phyloP scores from a whole-genome alignment of 2,888 invertebrate genomes.

The Oscheius sp. region DNA sequence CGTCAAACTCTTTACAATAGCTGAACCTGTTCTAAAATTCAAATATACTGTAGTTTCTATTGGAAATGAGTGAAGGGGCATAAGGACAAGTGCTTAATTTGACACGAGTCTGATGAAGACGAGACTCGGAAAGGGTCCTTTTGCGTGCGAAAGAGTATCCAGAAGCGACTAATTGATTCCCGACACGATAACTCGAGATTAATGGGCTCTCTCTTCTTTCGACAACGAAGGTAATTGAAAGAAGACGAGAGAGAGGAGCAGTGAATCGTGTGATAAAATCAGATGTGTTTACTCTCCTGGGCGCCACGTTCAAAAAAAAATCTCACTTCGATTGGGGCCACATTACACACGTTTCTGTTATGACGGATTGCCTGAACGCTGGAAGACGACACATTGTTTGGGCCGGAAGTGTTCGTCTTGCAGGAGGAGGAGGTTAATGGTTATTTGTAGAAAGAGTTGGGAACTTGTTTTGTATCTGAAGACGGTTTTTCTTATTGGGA shows the following conservation, averaged over 20 bases:
- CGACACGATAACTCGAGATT: slow-evolving; percentile 6
- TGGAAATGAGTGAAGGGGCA: slow-evolving; percentile 13
- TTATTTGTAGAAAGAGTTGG: too few relatives aligned
- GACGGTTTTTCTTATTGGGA: too few relatives aligned
- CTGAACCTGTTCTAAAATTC: too few relatives aligned
- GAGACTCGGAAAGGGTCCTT: slow-evolving; percentile 6
- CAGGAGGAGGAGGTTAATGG: too few relatives aligned
- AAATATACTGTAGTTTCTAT: slow-evolving; percentile 20
- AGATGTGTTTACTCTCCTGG: too few relatives aligned
- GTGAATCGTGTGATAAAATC: not conserved
- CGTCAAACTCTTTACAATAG: too few relatives aligned
- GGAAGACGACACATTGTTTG: slow-evolving; percentile 16
- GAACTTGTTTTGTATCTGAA: too few relatives aligned
- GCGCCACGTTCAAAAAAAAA: too few relatives aligned
- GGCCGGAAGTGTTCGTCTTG: too few relatives aligned
- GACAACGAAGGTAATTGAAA: not conserved
- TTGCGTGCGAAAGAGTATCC: not conserved
- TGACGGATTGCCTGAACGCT: slow-evolving; percentile 22
- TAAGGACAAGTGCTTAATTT: not conserved
- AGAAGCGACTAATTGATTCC: slow-evolving; percentile 15
- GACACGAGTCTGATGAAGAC: slow-evolving; percentile 1
- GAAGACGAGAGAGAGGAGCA: slow-evolving; percentile 6
- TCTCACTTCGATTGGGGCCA: too few relatives aligned
- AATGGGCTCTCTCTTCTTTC: not conserved
- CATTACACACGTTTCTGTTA: not conserved